Conservation (phyloP, 2,888 invertebrate genomes). For the Galerucella calmariensis region DNA sequence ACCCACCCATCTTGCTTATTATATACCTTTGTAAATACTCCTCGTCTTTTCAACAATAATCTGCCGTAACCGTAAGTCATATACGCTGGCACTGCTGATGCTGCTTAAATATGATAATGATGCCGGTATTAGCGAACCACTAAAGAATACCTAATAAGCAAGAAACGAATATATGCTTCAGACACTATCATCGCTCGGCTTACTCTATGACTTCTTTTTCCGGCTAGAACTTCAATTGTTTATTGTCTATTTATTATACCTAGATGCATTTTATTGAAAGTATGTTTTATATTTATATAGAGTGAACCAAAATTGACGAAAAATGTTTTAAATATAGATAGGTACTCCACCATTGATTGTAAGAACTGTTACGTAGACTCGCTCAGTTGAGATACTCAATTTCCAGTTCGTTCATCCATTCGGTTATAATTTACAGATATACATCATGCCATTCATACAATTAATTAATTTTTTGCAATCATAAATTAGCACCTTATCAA, state of each 20-base stretch:
- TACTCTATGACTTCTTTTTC: neutral
- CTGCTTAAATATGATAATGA: constrained; percentile 46
- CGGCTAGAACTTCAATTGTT: constrained; percentile 1
- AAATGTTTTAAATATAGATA: too few relatives aligned
- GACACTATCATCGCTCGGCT: constrained; percentile 4
- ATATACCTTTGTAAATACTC: constrained; percentile 42
- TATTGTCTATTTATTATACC: neutral
- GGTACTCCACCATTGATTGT: too few relatives aligned
- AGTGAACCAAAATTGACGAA: too few relatives aligned
- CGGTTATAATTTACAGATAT: constrained; percentile 1
- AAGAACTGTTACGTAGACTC: neutral
- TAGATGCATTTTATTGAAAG: neutral
- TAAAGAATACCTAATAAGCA: constrained; percentile 38
- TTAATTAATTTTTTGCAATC: constrained; percentile 26
- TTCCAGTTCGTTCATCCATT: constrained; percentile 9
- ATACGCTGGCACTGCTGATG: constrained; percentile 37
- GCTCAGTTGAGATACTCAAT: constrained; percentile 10
- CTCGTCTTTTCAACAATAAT: constrained; percentile 44
- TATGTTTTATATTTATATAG: too few relatives aligned
- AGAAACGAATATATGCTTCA: constrained; percentile 3
- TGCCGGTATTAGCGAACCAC: constrained; percentile 40
- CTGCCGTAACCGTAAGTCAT: constrained; percentile 44
- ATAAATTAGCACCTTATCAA: constrained; percentile 34
- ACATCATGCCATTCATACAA: constrained; percentile 10
- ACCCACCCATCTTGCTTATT: constrained; percentile 42